Evolutionary conservation across 2,888 invertebrate species (phyloP).

Genomic region (Heterodera filipjevi): DNA sequence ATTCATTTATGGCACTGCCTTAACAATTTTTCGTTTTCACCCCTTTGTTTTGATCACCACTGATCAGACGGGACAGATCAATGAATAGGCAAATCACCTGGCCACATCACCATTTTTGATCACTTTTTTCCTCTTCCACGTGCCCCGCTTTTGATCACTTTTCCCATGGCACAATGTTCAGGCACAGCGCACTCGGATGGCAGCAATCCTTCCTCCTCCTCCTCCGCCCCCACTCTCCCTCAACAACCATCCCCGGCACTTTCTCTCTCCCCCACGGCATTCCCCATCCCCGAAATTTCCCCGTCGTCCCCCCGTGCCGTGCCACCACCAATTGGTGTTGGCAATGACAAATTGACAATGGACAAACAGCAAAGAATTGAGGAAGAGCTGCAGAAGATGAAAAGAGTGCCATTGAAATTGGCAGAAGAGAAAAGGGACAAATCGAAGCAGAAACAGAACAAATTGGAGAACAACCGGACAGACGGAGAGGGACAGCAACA

Average conservation of each 20-base stretch:
- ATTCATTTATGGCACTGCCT: too few species aligned
- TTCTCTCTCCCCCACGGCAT: not conserved
- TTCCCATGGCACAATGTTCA: not conserved
- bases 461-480: too few species aligned
- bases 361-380: not conserved
- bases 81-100: too few species aligned
- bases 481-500: not conserved
- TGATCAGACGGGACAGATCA: not conserved
- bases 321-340: not conserved
- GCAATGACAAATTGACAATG: not conserved
- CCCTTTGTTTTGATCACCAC: not conserved
- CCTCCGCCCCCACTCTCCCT: not conserved
- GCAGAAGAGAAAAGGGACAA: conserved; percentile 10
- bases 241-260: not conserved
- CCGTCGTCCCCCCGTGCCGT: not conserved
- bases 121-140: too few species aligned
- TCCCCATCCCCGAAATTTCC: not conserved
- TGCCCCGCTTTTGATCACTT: not conserved
- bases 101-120: too few species aligned
- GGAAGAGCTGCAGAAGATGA: not conserved
- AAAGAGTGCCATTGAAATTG: conserved; percentile 20
- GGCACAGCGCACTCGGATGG: not conserved
- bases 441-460: not conserved
- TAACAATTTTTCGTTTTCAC: too few species aligned
- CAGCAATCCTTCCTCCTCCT: not conserved